Percentiles rank a stretch among this genome's conserved stretches.
Evolutionary conservation across 2,113 vertebrate genomes (phyloP).

Genomic region (Leptodactylus fuscus): DNA sequence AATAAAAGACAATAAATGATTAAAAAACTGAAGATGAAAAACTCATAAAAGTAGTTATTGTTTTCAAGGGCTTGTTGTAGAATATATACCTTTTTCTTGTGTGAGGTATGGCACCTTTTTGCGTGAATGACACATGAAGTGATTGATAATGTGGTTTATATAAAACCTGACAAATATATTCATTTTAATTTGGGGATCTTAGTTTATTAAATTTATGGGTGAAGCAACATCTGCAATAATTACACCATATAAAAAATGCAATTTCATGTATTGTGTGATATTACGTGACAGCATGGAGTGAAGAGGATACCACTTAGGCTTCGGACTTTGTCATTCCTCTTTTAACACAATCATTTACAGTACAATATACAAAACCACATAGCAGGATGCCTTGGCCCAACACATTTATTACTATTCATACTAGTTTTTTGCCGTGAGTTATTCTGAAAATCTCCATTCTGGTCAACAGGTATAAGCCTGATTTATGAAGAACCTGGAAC

Average conservation of each 20-base stretch:
- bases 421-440: too few species aligned
- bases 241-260: background rate
- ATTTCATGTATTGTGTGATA: background rate
- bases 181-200: background rate
- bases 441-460: too few species aligned
- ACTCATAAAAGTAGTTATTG: constrained; percentile 42
- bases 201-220: background rate
- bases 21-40: constrained; percentile 57
- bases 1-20: constrained; percentile 63
- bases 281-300: background rate
- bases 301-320: background rate
- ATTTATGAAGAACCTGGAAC: too few species aligned
- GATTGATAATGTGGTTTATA: background rate
- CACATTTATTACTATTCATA: too few species aligned
- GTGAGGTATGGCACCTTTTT: background rate
- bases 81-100: background rate
- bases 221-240: too few species aligned
- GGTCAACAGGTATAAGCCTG: too few species aligned
- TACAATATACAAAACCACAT: too few species aligned
- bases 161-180: too few species aligned
- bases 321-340: too few species aligned
- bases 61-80: background rate
- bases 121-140: background rate
- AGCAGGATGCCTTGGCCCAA: too few species aligned
- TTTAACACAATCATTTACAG: too few species aligned